These are phyloP conservation scores for Takifugu ocellatus DNA, from an alignment of 2,797 vertebrate species.

Conservation along the genomic window DNA sequence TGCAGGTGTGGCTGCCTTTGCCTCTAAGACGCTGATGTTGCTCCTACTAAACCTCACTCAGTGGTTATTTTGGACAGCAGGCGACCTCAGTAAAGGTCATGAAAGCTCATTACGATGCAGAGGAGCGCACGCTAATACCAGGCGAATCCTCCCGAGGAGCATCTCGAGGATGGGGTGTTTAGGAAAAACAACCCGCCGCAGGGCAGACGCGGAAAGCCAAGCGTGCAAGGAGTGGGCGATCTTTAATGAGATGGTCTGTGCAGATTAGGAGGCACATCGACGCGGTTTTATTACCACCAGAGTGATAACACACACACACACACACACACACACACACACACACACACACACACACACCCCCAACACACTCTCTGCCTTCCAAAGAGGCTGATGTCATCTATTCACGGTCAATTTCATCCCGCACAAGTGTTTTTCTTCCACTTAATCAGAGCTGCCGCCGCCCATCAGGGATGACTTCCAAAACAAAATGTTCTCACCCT, in stretches of 20 bases:
- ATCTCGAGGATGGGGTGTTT: conserved; percentile 26
- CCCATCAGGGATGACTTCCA: conserved; percentile 24
- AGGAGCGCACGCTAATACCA: conserved; percentile 19
- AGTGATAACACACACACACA: no score
- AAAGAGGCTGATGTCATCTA: conserved; percentile 32
- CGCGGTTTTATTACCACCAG: no score
- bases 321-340: no score
- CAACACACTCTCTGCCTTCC: background rate
- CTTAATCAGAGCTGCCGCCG: conserved; percentile 57
- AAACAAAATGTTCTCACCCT: conserved; percentile 25
- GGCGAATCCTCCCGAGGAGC: conserved; percentile 17
- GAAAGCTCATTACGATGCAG: background rate
- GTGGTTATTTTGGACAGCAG: background rate
- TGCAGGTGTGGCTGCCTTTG: conserved; percentile 38
- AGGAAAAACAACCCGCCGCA: conserved; percentile 8
- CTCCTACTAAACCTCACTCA: background rate
- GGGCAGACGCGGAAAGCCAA: background rate
- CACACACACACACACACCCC: no score
- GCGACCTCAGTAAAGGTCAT: background rate
- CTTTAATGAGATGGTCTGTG: conserved; percentile 53
- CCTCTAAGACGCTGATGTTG: conserved; percentile 13
- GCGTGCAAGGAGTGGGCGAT: conserved; percentile 2
- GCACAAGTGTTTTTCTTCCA: conserved; percentile 40
- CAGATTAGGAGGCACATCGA: conserved; percentile 44
- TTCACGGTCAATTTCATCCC: conserved; percentile 41